A percentile compares a stretch with the other conserved stretches of the same genome.
Evolutionary conservation across 2,113 vertebrate species (phyloP).

Genomic region (Bucco capensis): DNA sequence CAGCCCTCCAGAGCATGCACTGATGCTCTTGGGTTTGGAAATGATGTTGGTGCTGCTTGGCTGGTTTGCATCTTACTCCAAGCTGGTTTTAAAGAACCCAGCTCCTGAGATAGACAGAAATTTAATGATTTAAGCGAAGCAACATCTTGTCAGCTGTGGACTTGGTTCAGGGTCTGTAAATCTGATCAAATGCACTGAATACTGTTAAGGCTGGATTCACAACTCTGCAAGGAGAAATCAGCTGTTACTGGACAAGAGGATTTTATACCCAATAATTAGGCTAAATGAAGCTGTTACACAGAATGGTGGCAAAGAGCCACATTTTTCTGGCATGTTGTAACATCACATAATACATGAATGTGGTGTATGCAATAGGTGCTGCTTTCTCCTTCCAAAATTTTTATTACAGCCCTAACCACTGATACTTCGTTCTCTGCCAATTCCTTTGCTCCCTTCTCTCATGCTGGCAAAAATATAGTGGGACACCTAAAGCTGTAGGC

Average conservation of each 20-base stretch:
- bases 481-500: conserved; percentile 10
- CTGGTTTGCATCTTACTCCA: conserved; percentile 15
- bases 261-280: conserved; percentile 47
- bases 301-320: conserved; percentile 19
- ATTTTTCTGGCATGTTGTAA: conserved; percentile 4
- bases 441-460: not conserved
- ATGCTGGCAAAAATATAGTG: conserved; percentile 27
- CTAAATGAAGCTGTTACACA: conserved; percentile 52
- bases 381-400: conserved; percentile 52
- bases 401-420: conserved; percentile 50
- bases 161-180: not conserved
- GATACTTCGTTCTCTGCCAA: conserved; percentile 40
- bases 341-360: not conserved
- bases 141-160: not conserved
- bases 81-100: not conserved
- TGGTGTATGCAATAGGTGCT: conserved; percentile 29
- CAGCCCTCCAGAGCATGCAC: not conserved
- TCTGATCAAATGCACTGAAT: conserved; percentile 7
- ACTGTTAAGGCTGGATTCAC: conserved; percentile 37
- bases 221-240: conserved; percentile 51
- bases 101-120: conserved; percentile 10
- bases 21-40: conserved; percentile 2
- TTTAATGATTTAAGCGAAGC: conserved; percentile 3
- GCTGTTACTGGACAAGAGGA: conserved; percentile 44
- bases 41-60: conserved; percentile 26